These are phyloP conservation scores for Nomada fabriciana DNA, from an alignment of 2,888 invertebrate species.

Conservation along the genomic window DNA sequence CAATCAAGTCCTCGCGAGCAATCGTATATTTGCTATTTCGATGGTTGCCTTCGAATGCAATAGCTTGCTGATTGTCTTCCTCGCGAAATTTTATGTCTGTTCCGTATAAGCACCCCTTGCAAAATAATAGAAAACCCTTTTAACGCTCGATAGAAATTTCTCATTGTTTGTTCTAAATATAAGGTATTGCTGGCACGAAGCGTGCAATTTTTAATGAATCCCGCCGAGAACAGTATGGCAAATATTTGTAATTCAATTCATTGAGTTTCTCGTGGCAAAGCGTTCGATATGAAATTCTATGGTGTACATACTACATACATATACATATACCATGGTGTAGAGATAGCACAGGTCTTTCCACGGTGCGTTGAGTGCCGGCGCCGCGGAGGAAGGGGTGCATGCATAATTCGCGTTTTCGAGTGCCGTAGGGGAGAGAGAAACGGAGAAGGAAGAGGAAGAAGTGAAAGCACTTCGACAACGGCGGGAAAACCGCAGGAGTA, in stretches of 20 bases:
- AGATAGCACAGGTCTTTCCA: conserved; percentile 10
- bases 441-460: conserved; percentile 18
- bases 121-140: background rate
- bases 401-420: conserved; percentile 59
- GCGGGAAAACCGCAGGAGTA: conserved; percentile 52
- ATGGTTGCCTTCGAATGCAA: conserved; percentile 6
- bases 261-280: background rate
- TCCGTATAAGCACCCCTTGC: background rate
- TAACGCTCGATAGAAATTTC: background rate
- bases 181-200: no score
- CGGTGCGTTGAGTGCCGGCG: conserved; percentile 25
- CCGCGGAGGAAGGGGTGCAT: conserved; percentile 39
- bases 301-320: background rate
- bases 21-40: conserved; percentile 41
- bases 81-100: background rate
- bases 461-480: conserved; percentile 50
- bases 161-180: no score
- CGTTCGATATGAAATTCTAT: conserved; percentile 15
- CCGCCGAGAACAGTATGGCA: no score
- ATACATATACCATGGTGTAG: background rate
- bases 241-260: no score
- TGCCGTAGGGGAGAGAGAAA: background rate
- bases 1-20: conserved; percentile 36
- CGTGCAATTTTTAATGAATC: no score
- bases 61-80: conserved; percentile 3